Evolutionary conservation across 2,113 vertebrate species (phyloP).

Genomic region (Cochlearius cochlearius): DNA sequence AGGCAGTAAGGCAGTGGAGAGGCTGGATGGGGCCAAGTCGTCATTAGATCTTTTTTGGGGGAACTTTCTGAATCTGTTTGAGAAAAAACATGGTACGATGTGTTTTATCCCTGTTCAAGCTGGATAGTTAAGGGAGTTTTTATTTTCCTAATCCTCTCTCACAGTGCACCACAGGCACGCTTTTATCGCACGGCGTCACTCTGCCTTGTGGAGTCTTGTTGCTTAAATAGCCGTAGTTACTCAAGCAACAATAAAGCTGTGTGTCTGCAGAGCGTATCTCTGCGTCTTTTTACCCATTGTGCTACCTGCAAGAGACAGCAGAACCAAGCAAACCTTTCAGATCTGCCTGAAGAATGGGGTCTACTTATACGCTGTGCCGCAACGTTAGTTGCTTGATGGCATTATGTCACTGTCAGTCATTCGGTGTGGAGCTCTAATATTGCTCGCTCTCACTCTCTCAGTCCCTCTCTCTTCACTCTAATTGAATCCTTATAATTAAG

Average conservation of each 20-base stretch:
- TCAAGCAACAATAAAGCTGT: neutral
- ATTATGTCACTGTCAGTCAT: conserved; percentile 51
- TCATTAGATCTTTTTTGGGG: neutral
- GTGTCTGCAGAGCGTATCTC: neutral
- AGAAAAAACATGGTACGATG: neutral
- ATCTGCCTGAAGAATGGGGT: conserved; percentile 2
- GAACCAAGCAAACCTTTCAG: conserved; percentile 10
- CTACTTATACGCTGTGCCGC: neutral
- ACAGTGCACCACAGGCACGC: neutral
- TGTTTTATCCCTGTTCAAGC: neutral
- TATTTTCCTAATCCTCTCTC: conserved; percentile 16
- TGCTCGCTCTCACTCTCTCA: neutral
- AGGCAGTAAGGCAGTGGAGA: neutral
- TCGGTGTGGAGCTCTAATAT: neutral
- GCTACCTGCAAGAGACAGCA: conserved; percentile 16
- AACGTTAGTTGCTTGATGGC: neutral
- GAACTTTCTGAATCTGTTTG: neutral
- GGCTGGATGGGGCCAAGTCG: neutral
- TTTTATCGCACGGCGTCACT: neutral
- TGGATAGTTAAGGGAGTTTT: neutral
- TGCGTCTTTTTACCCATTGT: conserved; percentile 12
- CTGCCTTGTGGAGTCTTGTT: neutral
- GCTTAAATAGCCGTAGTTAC: conserved; percentile 19
- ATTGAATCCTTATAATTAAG: conserved; percentile 53
- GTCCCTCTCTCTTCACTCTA: conserved; percentile 29